Evolutionary conservation across 2,797 vertebrate species (phyloP).

Genomic region (Aythya fuligula): DNA sequence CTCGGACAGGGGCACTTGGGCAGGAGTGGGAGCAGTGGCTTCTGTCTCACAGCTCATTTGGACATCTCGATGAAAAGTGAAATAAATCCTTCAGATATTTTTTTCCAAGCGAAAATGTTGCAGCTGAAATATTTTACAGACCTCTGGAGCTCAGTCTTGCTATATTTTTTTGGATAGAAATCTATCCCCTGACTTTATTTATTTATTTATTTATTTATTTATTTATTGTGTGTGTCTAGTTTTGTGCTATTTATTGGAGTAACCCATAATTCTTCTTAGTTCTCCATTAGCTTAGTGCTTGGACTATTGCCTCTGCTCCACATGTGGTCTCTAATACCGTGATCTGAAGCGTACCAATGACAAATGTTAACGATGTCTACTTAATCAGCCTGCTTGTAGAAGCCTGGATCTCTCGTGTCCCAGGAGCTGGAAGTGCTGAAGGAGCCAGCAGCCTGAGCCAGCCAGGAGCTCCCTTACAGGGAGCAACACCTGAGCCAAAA

Average conservation of each 20-base stretch:
- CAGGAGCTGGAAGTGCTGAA: not conserved
- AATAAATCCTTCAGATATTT: not conserved
- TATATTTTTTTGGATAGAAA: not conserved
- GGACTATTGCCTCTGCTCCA: not conserved
- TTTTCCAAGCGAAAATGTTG: not conserved
- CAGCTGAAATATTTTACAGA: conserved; percentile 2
- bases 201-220: no score
- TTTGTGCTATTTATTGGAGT: not conserved
- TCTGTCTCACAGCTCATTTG: not conserved
- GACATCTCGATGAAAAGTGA: not conserved
- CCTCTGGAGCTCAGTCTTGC: not conserved
- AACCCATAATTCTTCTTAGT: not conserved
- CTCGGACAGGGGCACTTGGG: not conserved
- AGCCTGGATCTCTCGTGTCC: not conserved
- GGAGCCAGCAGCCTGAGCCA: not conserved
- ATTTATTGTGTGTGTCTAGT: not conserved
- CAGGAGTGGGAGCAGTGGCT: not conserved
- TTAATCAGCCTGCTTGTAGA: not conserved
- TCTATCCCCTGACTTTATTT: not conserved
- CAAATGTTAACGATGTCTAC: not conserved
- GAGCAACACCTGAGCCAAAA: not conserved
- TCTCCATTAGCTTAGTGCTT: not conserved
- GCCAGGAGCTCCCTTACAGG: not conserved
- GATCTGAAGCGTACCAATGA: not conserved
- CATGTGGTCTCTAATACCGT: not conserved